phyloP scores from a whole-genome alignment of 2,113 vertebrate species.

The Silurus meridionalis region DNA sequence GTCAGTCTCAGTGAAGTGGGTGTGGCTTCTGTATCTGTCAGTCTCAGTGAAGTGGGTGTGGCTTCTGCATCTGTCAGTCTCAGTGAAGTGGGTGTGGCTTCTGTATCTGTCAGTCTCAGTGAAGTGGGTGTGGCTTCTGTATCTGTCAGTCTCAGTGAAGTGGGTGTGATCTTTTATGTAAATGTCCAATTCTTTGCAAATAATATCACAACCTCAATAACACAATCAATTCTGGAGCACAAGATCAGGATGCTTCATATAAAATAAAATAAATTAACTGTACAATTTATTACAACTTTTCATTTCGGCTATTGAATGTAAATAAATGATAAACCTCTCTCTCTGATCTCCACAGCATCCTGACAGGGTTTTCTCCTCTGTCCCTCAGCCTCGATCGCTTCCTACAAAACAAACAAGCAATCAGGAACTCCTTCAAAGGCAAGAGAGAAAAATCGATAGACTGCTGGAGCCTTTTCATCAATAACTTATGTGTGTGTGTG shows the following conservation, averaged over 20 bases:
- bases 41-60: no score
- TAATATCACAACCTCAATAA: background rate
- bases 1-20: background rate
- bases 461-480: conserved; percentile 68
- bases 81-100: no score
- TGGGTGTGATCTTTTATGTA: background rate
- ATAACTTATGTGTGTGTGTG: conserved; percentile 62
- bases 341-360: conserved; percentile 62
- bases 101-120: background rate
- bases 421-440: conserved; percentile 69
- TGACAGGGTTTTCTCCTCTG: conserved; percentile 52
- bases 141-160: background rate
- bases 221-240: background rate
- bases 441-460: conserved; percentile 64
- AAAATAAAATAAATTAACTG: background rate
- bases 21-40: no score
- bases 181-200: no score
- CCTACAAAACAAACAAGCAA: conserved; percentile 55
- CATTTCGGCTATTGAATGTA: background rate
- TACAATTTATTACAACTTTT: background rate
- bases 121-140: background rate
- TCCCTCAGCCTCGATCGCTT: conserved; percentile 51
- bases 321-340: background rate
- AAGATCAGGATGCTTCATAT: background rate
- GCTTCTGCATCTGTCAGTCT: no score